These are phyloP conservation scores for Sminthurides aquaticus DNA, from an alignment of 2,888 invertebrate genomes.

Conservation along the genomic window DNA sequence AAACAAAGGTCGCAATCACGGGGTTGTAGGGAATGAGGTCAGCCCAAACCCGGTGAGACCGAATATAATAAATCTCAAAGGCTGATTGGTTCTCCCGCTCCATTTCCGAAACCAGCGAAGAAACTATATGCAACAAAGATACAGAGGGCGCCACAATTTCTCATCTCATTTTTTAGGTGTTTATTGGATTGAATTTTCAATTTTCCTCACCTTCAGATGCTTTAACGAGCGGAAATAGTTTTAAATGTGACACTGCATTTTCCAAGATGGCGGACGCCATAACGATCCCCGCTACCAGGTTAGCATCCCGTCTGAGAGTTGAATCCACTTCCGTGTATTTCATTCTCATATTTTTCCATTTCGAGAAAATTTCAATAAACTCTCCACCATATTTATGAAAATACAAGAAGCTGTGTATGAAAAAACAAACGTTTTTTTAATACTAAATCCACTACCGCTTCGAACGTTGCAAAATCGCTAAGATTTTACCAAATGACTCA, in stretches of 20 bases:
- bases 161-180: no score
- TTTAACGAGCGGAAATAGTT: constrained; percentile 10
- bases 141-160: no score
- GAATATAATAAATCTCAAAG: constrained; percentile 10
- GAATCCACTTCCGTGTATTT: neutral
- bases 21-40: constrained; percentile 10
- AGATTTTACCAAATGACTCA: neutral
- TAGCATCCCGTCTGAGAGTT: constrained; percentile 2
- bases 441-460: neutral
- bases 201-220: constrained; percentile 5
- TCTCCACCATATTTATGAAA: neutral
- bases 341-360: constrained; percentile 7
- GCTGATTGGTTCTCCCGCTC: constrained; percentile 2
- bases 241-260: constrained; percentile 15
- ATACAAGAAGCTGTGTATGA: constrained; percentile 5
- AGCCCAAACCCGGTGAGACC: constrained; percentile 10
- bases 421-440: neutral
- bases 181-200: no score
- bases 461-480: no score
- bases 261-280: constrained; percentile 13
- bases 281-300: constrained; percentile 5
- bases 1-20: neutral
- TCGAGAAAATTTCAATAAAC: constrained; percentile 3
- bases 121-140: neutral
- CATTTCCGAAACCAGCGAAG: neutral